phyloP scores from a whole-genome alignment of 2,113 vertebrate species.

The Eubucco bourcierii region DNA sequence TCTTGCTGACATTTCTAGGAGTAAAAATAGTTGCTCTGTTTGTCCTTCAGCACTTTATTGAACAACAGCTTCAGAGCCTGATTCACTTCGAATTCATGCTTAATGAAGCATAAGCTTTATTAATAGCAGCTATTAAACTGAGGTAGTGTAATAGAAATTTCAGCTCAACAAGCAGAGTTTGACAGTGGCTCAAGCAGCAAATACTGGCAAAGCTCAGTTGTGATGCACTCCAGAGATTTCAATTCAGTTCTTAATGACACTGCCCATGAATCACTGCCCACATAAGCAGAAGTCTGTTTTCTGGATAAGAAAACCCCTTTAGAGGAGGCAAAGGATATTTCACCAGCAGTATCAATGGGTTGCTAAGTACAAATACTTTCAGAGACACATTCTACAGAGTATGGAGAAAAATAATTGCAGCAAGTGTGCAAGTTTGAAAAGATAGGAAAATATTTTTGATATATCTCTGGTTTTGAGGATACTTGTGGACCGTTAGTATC shows the following conservation, averaged over 20 bases:
- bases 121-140: constrained; percentile 76
- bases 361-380: background rate
- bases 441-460: background rate
- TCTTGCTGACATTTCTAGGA: constrained; percentile 51
- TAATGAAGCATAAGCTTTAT: constrained; percentile 77
- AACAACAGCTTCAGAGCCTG: constrained; percentile 46
- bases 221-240: constrained; percentile 56
- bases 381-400: background rate
- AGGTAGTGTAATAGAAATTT: constrained; percentile 60
- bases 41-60: constrained; percentile 73
- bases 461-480: background rate
- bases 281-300: background rate
- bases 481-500: background rate
- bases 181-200: background rate
- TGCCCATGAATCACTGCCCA: constrained; percentile 36
- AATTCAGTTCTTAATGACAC: background rate
- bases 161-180: constrained; percentile 15
- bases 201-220: background rate
- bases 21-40: constrained; percentile 72
- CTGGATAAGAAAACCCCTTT: background rate
- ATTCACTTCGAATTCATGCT: constrained; percentile 66
- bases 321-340: background rate
- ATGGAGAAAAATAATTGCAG: background rate
- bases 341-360: background rate
- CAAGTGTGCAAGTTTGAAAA: background rate